phyloP scores from a whole-genome alignment of 2,113 vertebrate species.

The Trematomus loennbergii region DNA sequence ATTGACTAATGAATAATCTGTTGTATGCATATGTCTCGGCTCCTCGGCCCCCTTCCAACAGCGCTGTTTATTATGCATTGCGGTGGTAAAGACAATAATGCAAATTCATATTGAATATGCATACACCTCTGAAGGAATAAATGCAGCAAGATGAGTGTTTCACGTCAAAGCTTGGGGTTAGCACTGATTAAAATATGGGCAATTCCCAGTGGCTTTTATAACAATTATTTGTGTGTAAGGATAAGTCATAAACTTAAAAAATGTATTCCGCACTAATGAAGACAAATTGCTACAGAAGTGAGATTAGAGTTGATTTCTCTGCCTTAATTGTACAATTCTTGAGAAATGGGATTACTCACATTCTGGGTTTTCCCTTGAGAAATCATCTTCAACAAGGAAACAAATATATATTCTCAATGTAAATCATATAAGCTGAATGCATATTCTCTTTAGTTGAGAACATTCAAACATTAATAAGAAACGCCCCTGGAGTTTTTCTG shows the following conservation, averaged over 20 bases:
- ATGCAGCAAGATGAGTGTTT: conserved; percentile 71
- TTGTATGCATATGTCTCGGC: conserved; percentile 27
- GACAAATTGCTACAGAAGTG: conserved; percentile 65
- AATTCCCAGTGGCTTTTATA: conserved; percentile 52
- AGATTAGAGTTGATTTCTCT: conserved; percentile 68
- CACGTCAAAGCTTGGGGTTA: conserved; percentile 78
- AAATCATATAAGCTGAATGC: background rate
- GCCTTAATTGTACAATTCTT: conserved; percentile 74
- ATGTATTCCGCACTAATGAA: conserved; percentile 78
- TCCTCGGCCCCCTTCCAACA: conserved; percentile 35
- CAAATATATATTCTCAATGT: background rate
- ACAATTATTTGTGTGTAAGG: conserved; percentile 80
- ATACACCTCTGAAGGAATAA: conserved; percentile 74
- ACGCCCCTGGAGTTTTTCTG: conserved; percentile 46
- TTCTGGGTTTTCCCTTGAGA: conserved; percentile 48
- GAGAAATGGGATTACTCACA: conserved; percentile 47
- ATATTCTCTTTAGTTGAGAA: conserved; percentile 13
- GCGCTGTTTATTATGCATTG: conserved; percentile 70
- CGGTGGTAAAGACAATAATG: conserved; percentile 69
- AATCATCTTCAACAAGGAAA: conserved; percentile 26
- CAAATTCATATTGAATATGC: conserved; percentile 77
- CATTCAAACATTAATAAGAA: conserved; percentile 55
- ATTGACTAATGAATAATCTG: conserved; percentile 45
- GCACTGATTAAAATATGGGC: conserved; percentile 74
- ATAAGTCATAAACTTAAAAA: conserved; percentile 76